Base-by-base conservation (phyloP, 2,113 vertebrate genomes). In the Carlito syrichta region DNA sequence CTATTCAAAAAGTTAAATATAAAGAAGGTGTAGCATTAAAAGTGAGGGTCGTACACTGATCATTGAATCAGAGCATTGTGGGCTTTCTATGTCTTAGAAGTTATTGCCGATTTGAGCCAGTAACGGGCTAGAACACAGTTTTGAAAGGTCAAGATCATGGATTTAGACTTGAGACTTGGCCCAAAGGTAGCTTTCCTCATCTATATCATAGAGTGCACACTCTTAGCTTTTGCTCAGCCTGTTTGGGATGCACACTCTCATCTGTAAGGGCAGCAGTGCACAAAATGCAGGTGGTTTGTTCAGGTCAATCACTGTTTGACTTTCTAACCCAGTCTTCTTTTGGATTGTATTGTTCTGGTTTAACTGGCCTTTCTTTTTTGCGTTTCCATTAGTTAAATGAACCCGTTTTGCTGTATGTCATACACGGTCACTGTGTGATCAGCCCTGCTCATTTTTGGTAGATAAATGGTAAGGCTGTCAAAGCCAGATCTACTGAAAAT, bases 11-110 rank as follows among this genome's bases (percentile, higher is more conserved):
- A 35, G 66, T 2, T 27, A 83, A 62, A 22, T 10, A 2, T 38
- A 63, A 54, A 48, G 8, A 56, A 68, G 25, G n/a, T 16, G 5
- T 4, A 35, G 35, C 16, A 1, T 30, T 40, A 20, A 50, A 17
- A 7, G n/a, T 20, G 8, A 38, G 38, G 20, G 19, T 3, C 27
- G 0, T 2, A 1, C 1, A 1, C n/a, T 32, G 35, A 3, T 38
- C 6, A 1, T 77, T 22, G 32, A 56, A 6, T 14, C 52, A 3
- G n/a, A 8, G 20, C 62, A 23, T 10, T 50, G 13, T 58, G 45
- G 0, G 63, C 52, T 50, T 69, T 19, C n/a, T 56, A 6, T 38
- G 14, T 50, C 78, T 74, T 22, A 50, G 54, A 76, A 35, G 38
- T 14, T 1, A 27, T 1, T 43, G 13, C 50, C 9, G 79, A 78